A percentile compares a stretch with the other conserved stretches of the same genome.
Evolutionary conservation across 2,888 invertebrate species (phyloP).

Genomic region (Molorchus minor): DNA sequence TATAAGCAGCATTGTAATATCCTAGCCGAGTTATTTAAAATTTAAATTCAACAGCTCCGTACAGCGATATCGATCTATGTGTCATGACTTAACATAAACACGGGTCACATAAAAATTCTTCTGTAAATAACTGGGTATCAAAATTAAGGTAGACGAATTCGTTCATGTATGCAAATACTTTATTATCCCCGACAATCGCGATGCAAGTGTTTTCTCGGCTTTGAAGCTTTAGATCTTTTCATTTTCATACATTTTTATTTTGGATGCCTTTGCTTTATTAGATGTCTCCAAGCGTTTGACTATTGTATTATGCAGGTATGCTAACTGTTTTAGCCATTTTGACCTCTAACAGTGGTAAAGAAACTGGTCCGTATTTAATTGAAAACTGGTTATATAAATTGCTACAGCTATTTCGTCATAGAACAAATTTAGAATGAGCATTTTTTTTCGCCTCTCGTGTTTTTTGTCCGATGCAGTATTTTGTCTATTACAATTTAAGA

Average conservation of each 20-base stretch:
- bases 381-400: constrained; percentile 1
- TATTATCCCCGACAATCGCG: constrained; percentile 18
- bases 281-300: neutral
- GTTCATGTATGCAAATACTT: constrained; percentile 44
- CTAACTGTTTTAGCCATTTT: constrained; percentile 16
- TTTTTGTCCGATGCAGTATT: too few species aligned
- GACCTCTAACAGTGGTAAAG: constrained; percentile 7
- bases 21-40: constrained; percentile 42
- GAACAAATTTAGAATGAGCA: neutral
- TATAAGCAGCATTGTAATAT: constrained; percentile 42
- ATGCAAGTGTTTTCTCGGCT: constrained; percentile 14
- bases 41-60: constrained; percentile 51
- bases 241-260: constrained; percentile 18
- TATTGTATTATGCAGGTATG: constrained; percentile 14
- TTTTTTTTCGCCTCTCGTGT: too few species aligned
- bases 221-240: constrained; percentile 14
- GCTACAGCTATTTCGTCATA: neutral
- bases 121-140: constrained; percentile 45
- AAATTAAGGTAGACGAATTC: constrained; percentile 44
- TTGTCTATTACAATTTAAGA: too few species aligned
- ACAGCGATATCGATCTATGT: constrained; percentile 51
- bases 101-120: constrained; percentile 46
- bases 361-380: constrained; percentile 10
- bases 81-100: constrained; percentile 48
- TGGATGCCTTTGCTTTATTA: neutral